These are phyloP conservation scores for Nebria salina DNA, from an alignment of 2,888 invertebrate genomes.

Conservation along the genomic window DNA sequence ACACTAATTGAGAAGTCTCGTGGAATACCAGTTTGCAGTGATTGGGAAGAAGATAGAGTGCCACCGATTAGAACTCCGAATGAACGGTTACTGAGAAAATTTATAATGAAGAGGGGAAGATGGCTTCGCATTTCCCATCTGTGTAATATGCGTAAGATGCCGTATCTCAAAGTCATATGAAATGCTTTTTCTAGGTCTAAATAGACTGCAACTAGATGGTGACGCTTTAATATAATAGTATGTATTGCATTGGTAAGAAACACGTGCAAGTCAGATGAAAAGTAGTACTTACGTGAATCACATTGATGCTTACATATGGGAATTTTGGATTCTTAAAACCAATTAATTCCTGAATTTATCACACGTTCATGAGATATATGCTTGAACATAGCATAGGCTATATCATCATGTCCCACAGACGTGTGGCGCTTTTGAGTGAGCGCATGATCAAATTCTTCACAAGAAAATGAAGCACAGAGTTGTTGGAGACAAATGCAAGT, in stretches of 20 bases:
- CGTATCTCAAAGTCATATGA: too few species aligned
- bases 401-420: slow-evolving; percentile 4
- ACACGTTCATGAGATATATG: neutral
- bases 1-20: too few species aligned
- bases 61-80: too few species aligned
- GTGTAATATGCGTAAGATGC: too few species aligned
- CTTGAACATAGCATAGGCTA: neutral
- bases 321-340: neutral
- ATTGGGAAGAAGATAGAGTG: too few species aligned
- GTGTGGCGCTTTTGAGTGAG: neutral
- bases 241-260: neutral
- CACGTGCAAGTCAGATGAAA: neutral
- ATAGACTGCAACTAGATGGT: too few species aligned
- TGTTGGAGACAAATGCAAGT: neutral
- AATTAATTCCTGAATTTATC: neutral
- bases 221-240: too few species aligned
- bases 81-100: too few species aligned
- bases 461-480: neutral
- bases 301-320: neutral
- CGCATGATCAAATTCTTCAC: neutral
- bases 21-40: too few species aligned
- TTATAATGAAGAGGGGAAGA: too few species aligned
- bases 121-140: too few species aligned
- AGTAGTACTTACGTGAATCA: neutral
- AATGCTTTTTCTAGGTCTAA: too few species aligned